Evolutionary conservation across 2,113 vertebrate species (phyloP).

Genomic region (Todiramphus chloris): DNA sequence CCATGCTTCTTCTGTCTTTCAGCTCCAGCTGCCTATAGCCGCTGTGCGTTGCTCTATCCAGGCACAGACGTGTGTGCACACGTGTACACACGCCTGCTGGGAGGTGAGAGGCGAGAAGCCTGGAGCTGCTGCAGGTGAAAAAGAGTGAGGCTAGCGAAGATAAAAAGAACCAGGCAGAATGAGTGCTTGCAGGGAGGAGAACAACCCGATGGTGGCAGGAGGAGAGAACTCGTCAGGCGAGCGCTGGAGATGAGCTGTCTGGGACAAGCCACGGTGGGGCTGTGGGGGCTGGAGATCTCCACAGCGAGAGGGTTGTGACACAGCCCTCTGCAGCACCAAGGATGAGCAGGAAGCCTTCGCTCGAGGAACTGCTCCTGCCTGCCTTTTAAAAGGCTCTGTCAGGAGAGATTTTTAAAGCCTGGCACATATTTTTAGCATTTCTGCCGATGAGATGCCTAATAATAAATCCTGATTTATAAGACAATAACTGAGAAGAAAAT

Average conservation of each 20-base stretch:
- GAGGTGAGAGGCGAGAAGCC: not conserved
- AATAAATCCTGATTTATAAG: conserved; percentile 55
- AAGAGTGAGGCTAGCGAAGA: not conserved
- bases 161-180: not conserved
- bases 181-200: not conserved
- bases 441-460: not conserved
- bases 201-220: not conserved
- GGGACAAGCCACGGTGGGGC: not conserved
- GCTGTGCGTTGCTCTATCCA: not conserved
- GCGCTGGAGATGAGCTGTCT: not conserved
- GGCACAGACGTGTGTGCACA: not conserved
- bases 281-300: not conserved
- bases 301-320: not conserved
- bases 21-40: not conserved
- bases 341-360: not conserved
- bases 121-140: not conserved
- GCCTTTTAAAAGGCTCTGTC: not conserved
- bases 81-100: too few relatives aligned
- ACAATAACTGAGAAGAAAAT: conserved; percentile 37
- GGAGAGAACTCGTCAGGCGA: not conserved
- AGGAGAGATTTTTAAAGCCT: conserved; percentile 6
- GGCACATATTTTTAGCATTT: not conserved
- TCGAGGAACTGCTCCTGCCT: not conserved
- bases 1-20: not conserved
- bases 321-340: not conserved